These are phyloP conservation scores for Yponomeuta cagnagella DNA, from an alignment of 2,888 invertebrate species.

Conservation along the genomic window DNA sequence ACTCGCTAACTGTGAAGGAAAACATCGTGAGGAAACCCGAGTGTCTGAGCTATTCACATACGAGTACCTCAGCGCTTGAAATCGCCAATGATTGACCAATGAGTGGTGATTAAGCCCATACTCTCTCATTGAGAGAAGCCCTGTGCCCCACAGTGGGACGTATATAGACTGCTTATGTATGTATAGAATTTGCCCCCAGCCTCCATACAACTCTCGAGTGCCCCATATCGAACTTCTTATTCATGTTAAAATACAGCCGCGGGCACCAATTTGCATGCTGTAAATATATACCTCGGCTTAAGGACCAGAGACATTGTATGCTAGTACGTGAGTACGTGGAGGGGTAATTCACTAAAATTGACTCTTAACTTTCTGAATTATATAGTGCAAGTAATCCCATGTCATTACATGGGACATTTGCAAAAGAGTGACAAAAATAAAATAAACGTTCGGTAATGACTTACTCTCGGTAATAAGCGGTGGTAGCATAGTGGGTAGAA, in stretches of 20 bases:
- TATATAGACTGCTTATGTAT: too few species aligned
- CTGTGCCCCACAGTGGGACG: too few species aligned
- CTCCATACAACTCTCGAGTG: background rate
- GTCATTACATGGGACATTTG: background rate
- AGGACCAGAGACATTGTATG: background rate
- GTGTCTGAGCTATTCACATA: too few species aligned
- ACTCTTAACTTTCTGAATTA: background rate
- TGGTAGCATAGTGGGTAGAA: too few species aligned
- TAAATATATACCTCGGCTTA: background rate
- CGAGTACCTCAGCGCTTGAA: too few species aligned
- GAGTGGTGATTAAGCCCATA: too few species aligned
- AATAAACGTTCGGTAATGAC: background rate
- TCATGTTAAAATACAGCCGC: slow-evolving; percentile 41
- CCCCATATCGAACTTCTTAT: background rate
- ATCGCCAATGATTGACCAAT: too few species aligned
- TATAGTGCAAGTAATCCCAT: background rate
- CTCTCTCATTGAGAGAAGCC: too few species aligned
- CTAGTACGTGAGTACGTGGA: background rate
- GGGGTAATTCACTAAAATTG: background rate
- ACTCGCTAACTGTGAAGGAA: too few species aligned
- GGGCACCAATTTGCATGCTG: slow-evolving; percentile 43
- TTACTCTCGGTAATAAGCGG: background rate
- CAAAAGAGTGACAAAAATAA: background rate
- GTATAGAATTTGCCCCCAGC: too few species aligned
- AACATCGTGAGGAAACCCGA: too few species aligned